Percentiles rank a stretch among this genome's conserved stretches.
These are phyloP conservation scores for Nasonia vitripennis DNA, from an alignment of 1,140 invertebrate genomes.

Conservation along the genomic window DNA sequence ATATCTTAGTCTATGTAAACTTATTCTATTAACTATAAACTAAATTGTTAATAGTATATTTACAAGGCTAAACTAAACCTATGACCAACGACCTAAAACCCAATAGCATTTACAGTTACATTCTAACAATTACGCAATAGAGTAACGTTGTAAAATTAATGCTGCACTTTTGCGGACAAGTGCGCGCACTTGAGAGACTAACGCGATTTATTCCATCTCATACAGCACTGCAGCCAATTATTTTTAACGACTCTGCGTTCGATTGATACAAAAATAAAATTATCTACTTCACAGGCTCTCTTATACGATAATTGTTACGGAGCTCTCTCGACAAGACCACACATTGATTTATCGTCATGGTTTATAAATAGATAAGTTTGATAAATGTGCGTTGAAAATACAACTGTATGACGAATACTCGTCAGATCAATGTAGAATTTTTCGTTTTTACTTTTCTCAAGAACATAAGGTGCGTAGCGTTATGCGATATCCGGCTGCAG, in stretches of 20 bases:
- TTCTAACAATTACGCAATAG: constrained; percentile 40
- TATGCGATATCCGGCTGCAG: neutral
- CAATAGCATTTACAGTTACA: constrained; percentile 29
- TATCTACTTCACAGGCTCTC: neutral
- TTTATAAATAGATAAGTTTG: neutral
- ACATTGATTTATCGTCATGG: neutral
- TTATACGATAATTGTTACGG: neutral
- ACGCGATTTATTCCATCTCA: constrained; percentile 32
- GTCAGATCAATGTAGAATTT: neutral
- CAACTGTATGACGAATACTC: neutral
- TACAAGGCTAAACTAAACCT: constrained; percentile 11
- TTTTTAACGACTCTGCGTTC: constrained; percentile 37
- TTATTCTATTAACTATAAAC: neutral
- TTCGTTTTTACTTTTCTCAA: neutral
- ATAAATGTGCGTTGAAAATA: neutral
- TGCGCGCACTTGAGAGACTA: neutral
- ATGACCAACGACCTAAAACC: neutral
- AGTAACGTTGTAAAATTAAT: constrained; percentile 39
- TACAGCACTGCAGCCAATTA: constrained; percentile 35
- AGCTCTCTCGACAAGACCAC: neutral
- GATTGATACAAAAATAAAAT: constrained; percentile 34
- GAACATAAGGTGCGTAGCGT: neutral
- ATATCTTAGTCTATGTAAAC: neutral
- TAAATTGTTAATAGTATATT: neutral
- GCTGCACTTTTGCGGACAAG: constrained; percentile 24